These are phyloP conservation scores for Linyphia triangularis DNA, from an alignment of 2,888 invertebrate species.

Conservation along the genomic window DNA sequence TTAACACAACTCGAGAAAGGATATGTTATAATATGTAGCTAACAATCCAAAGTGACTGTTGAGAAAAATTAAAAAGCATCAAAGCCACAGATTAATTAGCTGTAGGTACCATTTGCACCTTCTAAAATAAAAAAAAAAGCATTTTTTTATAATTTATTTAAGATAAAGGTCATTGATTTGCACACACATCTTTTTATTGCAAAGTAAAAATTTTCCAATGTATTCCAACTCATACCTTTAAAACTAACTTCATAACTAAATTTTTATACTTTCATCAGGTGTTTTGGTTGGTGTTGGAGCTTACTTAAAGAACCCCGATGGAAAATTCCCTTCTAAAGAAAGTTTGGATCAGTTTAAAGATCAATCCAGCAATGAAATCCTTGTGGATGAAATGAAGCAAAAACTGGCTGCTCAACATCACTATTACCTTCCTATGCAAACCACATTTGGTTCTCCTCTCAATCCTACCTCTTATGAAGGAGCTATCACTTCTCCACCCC, in stretches of 20 bases:
- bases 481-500: conserved; percentile 49
- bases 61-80: too few species aligned
- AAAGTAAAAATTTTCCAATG: too few species aligned
- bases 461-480: neutral
- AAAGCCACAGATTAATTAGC: too few species aligned
- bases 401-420: conserved; percentile 10
- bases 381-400: neutral
- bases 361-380: conserved; percentile 21
- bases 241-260: neutral
- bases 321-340: neutral
- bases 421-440: conserved; percentile 57
- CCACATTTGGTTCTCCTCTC: conserved; percentile 19
- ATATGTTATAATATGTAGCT: too few species aligned
- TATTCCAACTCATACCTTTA: too few species aligned
- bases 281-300: neutral
- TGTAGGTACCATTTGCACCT: too few species aligned
- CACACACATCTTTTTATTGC: too few species aligned
- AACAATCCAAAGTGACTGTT: too few species aligned
- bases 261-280: neutral
- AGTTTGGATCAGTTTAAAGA: neutral
- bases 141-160: too few species aligned
- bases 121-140: too few species aligned
- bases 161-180: too few species aligned
- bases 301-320: neutral
- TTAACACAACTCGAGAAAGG: too few species aligned